A percentile compares a stretch with the other conserved stretches of the same genome.
Evolutionary conservation across 23 tunicate species (phyloP).

Genomic region (Diplosoma virens): DNA sequence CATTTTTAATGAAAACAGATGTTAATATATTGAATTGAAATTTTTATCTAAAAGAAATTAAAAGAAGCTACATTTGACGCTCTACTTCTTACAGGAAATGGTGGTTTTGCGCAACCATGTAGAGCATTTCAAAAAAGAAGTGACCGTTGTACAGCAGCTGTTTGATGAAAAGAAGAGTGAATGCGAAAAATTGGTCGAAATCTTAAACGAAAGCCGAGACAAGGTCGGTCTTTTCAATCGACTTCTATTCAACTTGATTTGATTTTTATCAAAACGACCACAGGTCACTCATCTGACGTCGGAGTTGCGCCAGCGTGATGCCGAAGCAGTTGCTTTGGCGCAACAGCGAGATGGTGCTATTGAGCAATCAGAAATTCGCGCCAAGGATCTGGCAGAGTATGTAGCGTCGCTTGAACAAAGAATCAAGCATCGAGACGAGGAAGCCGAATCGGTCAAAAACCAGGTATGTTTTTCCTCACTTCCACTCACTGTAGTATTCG

Average conservation of each 20-base stretch:
- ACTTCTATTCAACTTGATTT: background rate
- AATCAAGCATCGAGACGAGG: constrained; percentile 9
- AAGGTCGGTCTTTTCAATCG: constrained; percentile 36
- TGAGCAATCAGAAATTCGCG: constrained; percentile 51
- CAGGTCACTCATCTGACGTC: constrained; percentile 56
- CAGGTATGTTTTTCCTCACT: no score
- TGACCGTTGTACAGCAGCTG: constrained; percentile 16
- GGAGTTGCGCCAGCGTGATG: constrained; percentile 49
- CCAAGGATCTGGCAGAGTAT: constrained; percentile 63
- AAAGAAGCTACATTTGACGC: no score
- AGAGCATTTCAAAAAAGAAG: constrained; percentile 20
- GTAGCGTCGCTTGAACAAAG: constrained; percentile 42
- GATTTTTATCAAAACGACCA: background rate
- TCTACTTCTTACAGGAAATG: constrained; percentile 42
- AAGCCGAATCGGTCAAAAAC: background rate
- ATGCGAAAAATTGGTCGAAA: constrained; percentile 27
- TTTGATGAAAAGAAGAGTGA: constrained; percentile 34
- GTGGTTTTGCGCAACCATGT: constrained; percentile 19
- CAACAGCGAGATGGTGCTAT: constrained; percentile 60
- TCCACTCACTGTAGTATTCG: no score
- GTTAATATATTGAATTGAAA: no score
- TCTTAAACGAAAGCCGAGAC: constrained; percentile 18
- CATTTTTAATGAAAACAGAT: no score
- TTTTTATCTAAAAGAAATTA: no score
- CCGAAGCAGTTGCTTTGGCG: constrained; percentile 59